Evolutionary conservation across 2,113 vertebrate genomes (phyloP).

Genomic region (Notechis scutatus): DNA sequence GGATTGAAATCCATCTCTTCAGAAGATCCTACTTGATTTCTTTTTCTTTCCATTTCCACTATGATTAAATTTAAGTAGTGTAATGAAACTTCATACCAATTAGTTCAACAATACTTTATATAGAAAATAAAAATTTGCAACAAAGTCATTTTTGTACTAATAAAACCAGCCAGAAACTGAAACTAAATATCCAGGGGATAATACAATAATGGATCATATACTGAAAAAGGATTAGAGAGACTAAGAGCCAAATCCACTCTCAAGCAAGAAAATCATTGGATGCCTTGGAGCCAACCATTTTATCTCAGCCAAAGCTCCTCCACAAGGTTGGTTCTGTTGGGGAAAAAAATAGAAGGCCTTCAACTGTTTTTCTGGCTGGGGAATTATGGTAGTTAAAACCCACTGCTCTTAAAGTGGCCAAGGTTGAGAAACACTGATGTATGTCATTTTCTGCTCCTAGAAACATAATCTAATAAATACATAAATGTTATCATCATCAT

Average conservation of each 20-base stretch:
- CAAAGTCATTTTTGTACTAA: neutral
- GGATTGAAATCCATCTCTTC: neutral
- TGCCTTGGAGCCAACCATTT: neutral
- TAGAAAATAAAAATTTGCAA: neutral
- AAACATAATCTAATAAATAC: neutral
- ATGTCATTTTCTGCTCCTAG: neutral
- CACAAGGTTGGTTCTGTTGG: neutral
- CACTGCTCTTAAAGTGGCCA: neutral
- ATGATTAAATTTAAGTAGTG: neutral
- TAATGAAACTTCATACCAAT: neutral
- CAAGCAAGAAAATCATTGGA: neutral
- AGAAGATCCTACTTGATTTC: neutral
- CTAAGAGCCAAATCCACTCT: neutral
- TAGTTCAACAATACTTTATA: neutral
- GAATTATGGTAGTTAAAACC: too few species aligned
- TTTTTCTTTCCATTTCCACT: neutral
- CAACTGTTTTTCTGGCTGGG: neutral
- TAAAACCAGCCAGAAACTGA: neutral
- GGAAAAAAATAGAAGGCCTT: neutral
- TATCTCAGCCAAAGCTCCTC: neutral
- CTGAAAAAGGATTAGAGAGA: neutral
- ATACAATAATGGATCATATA: neutral
- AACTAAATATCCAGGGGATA: neutral
- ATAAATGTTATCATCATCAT: neutral
- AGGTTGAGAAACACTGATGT: neutral